Conservation (phyloP, 2,888 invertebrate genomes). For the Lithophane socia region DNA sequence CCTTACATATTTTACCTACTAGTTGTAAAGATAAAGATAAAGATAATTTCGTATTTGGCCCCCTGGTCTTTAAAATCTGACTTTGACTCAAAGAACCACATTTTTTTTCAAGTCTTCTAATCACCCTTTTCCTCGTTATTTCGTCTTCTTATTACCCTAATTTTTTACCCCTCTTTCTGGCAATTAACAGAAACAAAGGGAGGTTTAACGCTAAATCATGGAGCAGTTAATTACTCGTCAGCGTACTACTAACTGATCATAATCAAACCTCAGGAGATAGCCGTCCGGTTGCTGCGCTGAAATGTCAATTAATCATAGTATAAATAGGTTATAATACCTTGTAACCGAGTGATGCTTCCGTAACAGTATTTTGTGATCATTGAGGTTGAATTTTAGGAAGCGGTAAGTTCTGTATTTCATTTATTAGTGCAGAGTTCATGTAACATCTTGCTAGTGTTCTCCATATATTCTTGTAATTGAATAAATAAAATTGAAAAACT, state of each 20-base stretch:
- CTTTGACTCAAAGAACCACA: background rate
- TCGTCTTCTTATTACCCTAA: background rate
- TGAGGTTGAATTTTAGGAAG: slow-evolving; percentile 51
- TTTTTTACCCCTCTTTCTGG: slow-evolving; percentile 22
- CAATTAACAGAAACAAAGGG: slow-evolving; percentile 38
- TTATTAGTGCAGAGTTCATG: background rate
- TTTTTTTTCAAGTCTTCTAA: background rate
- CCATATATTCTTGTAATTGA: background rate
- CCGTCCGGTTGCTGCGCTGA: slow-evolving; percentile 64
- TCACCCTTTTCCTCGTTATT: slow-evolving; percentile 3
- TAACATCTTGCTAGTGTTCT: background rate
- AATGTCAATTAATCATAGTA: slow-evolving; percentile 76
- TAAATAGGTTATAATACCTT: slow-evolving; percentile 72
- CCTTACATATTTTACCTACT: too few species aligned
- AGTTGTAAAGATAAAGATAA: background rate
- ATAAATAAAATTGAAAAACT: too few species aligned
- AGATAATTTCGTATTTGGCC: too few species aligned
- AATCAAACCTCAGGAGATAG: slow-evolving; percentile 69
- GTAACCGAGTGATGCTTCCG: slow-evolving; percentile 61
- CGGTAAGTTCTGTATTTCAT: background rate
- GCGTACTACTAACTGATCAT: slow-evolving; percentile 46
- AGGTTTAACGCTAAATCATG: slow-evolving; percentile 45
- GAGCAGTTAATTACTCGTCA: slow-evolving; percentile 54
- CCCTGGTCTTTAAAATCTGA: background rate
- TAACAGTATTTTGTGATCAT: slow-evolving; percentile 67